Evolutionary conservation across 2,888 invertebrate genomes (phyloP), one percentile per base, ranked within the genome.

Genomic region (Nymphalis polychloros): DNA sequence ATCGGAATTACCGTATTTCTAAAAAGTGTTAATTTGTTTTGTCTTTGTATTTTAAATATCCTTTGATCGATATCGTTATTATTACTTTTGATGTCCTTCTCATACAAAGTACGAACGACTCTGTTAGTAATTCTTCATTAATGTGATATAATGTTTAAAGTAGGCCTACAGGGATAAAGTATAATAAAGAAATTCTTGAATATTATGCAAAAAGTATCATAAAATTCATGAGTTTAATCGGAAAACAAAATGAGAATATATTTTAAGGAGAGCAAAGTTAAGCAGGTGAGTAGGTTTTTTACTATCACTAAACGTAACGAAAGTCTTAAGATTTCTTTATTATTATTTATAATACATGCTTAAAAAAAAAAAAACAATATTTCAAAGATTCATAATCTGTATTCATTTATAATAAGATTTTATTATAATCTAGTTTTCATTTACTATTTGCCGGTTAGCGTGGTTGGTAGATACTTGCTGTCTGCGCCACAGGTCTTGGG

Each of bases 221-320:
- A 92, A 81, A 86, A 78, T 84, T 85, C 82, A 84, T 81, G 92
- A 91, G 87, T 79, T 73, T 71, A 75, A 65, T 71, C 72, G 72
- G 67, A 74, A 68, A 69, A 71, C 80, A 88, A 80, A 64, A 92
- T 92, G 92, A 84, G 90, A 79, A 86, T 92, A 73, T 92, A 92
- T 79, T 91, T 91, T 82, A 92, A 90, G 82, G 92, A 92, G 72
- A 86, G 86, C 76, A 89, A 86, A 73, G 76, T 84, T 59, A 87
- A 87, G 81, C 78, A 85, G 92, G 92, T 92, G 72, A 91, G 91
- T 52, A 41, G 35, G 46, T 53, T 31, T 20, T 41, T 0, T 8
- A 17, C 52, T 31, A 47, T 10, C 8, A 57, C 35, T 23, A 31
- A 31, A 31, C 6, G 2, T 23, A 3, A 19, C 13, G 41, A 41